phyloP scores from a whole-genome alignment of 2,888 invertebrate species.

The Nomada goodeniana region DNA sequence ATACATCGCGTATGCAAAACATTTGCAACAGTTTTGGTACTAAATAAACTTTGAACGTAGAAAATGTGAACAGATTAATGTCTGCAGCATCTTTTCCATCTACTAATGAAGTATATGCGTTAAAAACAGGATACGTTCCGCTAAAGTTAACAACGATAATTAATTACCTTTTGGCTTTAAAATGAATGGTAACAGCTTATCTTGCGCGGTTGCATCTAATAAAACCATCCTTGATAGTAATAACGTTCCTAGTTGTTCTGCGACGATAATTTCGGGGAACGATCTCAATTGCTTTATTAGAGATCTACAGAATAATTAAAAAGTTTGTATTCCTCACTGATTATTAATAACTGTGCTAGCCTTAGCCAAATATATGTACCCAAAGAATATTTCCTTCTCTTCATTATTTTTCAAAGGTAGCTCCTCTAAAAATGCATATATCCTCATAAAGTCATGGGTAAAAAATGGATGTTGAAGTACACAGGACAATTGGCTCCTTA shows the following conservation, averaged over 20 bases:
- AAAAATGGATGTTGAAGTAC: constrained; percentile 91
- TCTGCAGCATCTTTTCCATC: constrained; percentile 83
- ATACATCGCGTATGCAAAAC: constrained; percentile 94
- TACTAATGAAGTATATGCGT: constrained; percentile 33
- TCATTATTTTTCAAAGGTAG: constrained; percentile 91
- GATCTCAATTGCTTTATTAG: constrained; percentile 89
- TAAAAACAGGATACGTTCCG: background rate
- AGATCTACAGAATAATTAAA: constrained; percentile 82
- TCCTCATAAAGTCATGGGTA: constrained; percentile 93
- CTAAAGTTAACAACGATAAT: constrained; percentile 4
- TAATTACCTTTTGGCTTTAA: constrained; percentile 89
- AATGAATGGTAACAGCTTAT: constrained; percentile 89
- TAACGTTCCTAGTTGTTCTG: constrained; percentile 91
- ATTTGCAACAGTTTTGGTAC: constrained; percentile 92
- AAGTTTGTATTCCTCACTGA: background rate
- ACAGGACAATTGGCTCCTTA: constrained; percentile 89
- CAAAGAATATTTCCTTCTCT: constrained; percentile 93
- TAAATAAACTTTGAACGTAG: constrained; percentile 90
- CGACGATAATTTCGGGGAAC: constrained; percentile 93
- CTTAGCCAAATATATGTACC: constrained; percentile 79
- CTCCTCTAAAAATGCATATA: constrained; percentile 93
- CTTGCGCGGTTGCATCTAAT: constrained; percentile 92
- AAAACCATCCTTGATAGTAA: constrained; percentile 94
- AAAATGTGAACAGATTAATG: constrained; percentile 88
- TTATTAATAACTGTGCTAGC: background rate